Conservation (phyloP, 1,140 invertebrate genomes). For the Liolophura sinensis region DNA sequence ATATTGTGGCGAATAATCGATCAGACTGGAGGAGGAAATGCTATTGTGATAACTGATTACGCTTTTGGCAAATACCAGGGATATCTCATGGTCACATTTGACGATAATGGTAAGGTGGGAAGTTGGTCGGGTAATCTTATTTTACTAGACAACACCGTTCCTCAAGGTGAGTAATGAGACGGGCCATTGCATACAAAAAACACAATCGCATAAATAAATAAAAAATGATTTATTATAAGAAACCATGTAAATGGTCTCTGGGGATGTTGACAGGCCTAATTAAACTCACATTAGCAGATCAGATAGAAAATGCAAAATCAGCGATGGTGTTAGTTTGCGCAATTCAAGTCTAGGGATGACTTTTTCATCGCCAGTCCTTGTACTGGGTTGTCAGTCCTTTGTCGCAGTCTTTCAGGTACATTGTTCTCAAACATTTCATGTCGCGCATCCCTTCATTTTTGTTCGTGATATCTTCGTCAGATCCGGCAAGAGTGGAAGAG, state of each 20-base stretch:
- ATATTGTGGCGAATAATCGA: too few relatives aligned
- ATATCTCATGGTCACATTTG: constrained; percentile 72
- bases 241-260: too few relatives aligned
- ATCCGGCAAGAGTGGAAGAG: constrained; percentile 68
- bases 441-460: not conserved
- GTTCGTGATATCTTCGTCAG: constrained; percentile 50
- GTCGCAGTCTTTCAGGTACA: too few relatives aligned
- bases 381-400: too few relatives aligned
- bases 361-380: too few relatives aligned
- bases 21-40: constrained; percentile 74
- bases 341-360: too few relatives aligned
- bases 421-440: not conserved
- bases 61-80: constrained; percentile 91
- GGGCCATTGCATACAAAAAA: not conserved
- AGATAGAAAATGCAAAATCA: too few relatives aligned
- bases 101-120: constrained; percentile 72
- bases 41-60: constrained; percentile 87
- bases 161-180: constrained; percentile 30
- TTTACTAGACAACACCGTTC: constrained; percentile 68
- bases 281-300: too few relatives aligned
- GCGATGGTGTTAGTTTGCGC: too few relatives aligned
- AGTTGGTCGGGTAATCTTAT: constrained; percentile 76
- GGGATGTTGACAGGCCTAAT: too few relatives aligned
- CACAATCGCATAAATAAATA: not conserved
- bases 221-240: too few relatives aligned